Evolutionary conservation across 2,113 vertebrate species (phyloP).

Genomic region (Sminthopsis crassicaudata): DNA sequence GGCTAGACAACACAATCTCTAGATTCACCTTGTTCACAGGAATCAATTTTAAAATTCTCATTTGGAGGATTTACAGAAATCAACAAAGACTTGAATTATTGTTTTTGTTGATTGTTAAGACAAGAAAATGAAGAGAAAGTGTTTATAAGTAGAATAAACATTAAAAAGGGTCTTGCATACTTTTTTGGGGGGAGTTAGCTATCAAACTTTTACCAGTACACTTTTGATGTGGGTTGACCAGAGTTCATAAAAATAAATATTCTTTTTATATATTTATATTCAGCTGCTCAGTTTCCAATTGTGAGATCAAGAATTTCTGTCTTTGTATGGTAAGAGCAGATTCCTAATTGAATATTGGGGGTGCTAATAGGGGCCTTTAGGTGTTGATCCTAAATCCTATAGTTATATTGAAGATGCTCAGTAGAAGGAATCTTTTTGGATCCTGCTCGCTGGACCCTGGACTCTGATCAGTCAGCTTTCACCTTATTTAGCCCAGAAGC

Average conservation of each 20-base stretch:
- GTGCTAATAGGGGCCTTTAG: not conserved
- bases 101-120: not conserved
- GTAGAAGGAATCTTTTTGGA: not conserved
- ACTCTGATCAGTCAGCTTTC: not conserved
- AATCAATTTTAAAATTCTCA: not conserved
- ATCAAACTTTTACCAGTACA: not conserved
- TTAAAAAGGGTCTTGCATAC: not conserved
- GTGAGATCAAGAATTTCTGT: not conserved
- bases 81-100: not conserved
- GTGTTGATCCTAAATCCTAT: not conserved
- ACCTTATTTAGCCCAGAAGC: not conserved
- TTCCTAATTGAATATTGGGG: not conserved
- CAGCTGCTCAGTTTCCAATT: not conserved
- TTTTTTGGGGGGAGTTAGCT: not conserved
- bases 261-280: not conserved
- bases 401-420: not conserved
- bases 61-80: not conserved
- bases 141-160: not conserved
- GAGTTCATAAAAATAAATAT: not conserved
- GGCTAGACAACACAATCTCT: not conserved
- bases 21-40: not conserved
- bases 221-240: not conserved
- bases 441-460: not conserved
- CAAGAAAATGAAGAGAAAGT: not conserved
- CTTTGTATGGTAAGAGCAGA: not conserved